A percentile compares a stretch with the other conserved stretches of the same genome.
These are phyloP conservation scores for Pitangus sulphuratus DNA, from an alignment of 2,797 vertebrate genomes.

Conservation along the genomic window DNA sequence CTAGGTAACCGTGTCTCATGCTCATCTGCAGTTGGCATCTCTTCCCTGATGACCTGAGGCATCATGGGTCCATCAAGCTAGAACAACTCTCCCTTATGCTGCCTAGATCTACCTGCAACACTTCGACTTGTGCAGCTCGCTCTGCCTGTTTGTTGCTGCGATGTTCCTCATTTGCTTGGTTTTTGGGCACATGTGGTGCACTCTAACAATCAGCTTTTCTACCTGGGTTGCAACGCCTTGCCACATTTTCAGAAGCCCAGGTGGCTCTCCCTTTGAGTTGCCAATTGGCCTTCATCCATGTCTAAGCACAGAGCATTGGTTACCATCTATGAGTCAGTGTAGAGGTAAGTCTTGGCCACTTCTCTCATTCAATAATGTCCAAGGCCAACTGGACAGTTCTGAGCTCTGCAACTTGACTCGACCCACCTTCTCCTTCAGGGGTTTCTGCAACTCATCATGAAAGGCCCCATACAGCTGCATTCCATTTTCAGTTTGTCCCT, in stretches of 20 bases:
- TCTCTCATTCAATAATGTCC: not conserved
- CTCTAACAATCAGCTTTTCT: not conserved
- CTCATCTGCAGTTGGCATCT: too few species aligned
- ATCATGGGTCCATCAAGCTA: not conserved
- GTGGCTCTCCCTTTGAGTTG: not conserved
- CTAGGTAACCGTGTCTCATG: not conserved
- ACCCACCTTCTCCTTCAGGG: not conserved
- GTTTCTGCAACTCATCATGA: not conserved
- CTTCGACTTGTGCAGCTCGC: not conserved
- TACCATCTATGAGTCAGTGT: not conserved
- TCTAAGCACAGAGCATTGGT: not conserved
- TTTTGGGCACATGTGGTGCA: not conserved
- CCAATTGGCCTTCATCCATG: not conserved
- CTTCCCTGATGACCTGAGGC: not conserved
- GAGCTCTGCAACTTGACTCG: not conserved
- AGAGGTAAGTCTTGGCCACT: not conserved
- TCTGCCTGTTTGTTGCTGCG: not conserved
- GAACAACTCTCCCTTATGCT: not conserved
- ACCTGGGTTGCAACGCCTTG: not conserved
- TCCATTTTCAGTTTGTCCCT: not conserved
- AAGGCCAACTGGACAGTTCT: not conserved
- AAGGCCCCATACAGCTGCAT: not conserved
- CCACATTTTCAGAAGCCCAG: not conserved
- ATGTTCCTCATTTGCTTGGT: not conserved
- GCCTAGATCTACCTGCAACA: not conserved